phyloP scores from a whole-genome alignment of 2,888 invertebrate genomes.

The Brachyopa scutellaris region DNA sequence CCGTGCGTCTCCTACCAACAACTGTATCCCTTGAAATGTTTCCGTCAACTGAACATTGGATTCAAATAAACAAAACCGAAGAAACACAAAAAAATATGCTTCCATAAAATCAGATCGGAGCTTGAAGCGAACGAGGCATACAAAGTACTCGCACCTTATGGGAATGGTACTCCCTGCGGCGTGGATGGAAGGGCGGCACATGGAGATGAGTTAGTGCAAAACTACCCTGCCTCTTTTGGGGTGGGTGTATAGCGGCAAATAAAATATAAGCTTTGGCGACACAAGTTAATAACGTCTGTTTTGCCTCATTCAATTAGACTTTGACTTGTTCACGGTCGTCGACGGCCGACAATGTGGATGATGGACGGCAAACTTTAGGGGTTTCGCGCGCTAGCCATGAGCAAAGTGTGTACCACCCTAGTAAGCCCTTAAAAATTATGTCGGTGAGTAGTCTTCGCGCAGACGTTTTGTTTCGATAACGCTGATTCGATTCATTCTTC shows the following conservation, averaged over 20 bases:
- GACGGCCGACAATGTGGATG: not conserved
- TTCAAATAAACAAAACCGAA: too few relatives aligned
- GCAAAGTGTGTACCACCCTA: not conserved
- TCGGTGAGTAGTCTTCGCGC: slow-evolving; percentile 22
- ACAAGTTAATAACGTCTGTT: slow-evolving; percentile 42
- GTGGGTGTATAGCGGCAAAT: too few relatives aligned
- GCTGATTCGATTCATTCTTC: slow-evolving; percentile 56
- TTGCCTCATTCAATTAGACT: slow-evolving; percentile 48
- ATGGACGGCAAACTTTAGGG: slow-evolving; percentile 49
- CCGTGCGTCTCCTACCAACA: slow-evolving; percentile 30
- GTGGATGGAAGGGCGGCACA: slow-evolving; percentile 24
- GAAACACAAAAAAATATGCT: slow-evolving; percentile 37
- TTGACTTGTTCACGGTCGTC: slow-evolving; percentile 52
- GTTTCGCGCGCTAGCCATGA: slow-evolving; percentile 57
- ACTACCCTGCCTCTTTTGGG: slow-evolving; percentile 3
- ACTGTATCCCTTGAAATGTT: slow-evolving; percentile 52
- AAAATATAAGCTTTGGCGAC: slow-evolving; percentile 49
- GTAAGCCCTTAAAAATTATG: slow-evolving; percentile 63
- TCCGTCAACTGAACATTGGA: slow-evolving; percentile 47
- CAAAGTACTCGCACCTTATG: slow-evolving; percentile 36
- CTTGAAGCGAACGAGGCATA: slow-evolving; percentile 24
- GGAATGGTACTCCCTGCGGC: slow-evolving; percentile 31
- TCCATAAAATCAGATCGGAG: slow-evolving; percentile 29
- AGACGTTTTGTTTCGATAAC: slow-evolving; percentile 25
- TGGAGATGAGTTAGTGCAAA: slow-evolving; percentile 42